These are phyloP conservation scores for Mormoops blainvillei DNA, from an alignment of 2,113 vertebrate species.

Conservation along the genomic window DNA sequence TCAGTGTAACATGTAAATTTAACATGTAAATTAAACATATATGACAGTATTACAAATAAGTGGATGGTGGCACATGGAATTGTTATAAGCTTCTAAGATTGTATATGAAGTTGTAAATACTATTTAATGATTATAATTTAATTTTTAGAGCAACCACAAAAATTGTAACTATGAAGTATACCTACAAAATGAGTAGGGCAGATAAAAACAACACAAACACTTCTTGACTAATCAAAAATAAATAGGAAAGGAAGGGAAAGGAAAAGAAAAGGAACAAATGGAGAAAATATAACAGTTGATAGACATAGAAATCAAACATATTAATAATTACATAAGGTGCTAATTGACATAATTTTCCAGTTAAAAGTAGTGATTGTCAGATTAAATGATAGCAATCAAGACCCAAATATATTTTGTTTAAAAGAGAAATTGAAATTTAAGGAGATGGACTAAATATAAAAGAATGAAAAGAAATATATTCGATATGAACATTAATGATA, in stretches of 20 bases:
- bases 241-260: not conserved
- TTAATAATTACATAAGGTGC: not conserved
- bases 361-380: not conserved
- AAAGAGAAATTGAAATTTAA: not conserved
- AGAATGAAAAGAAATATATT: not conserved
- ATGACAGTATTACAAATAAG: not conserved
- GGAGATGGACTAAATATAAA: not conserved
- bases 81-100: not conserved
- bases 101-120: not conserved
- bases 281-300: not conserved
- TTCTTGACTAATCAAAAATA: not conserved
- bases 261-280: not conserved
- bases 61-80: not conserved
- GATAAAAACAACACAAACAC: not conserved
- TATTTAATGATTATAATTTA: not conserved
- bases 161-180: not conserved
- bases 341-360: not conserved
- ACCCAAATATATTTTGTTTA: not conserved
- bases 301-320: not conserved
- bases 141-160: not conserved
- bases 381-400: not conserved
- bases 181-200: not conserved
- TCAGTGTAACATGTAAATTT: too few species aligned
- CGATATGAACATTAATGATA: not conserved
- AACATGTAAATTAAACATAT: not conserved